Evolutionary conservation across 1,140 invertebrate species (phyloP).

Genomic region (Druon quercuslanigerum): DNA sequence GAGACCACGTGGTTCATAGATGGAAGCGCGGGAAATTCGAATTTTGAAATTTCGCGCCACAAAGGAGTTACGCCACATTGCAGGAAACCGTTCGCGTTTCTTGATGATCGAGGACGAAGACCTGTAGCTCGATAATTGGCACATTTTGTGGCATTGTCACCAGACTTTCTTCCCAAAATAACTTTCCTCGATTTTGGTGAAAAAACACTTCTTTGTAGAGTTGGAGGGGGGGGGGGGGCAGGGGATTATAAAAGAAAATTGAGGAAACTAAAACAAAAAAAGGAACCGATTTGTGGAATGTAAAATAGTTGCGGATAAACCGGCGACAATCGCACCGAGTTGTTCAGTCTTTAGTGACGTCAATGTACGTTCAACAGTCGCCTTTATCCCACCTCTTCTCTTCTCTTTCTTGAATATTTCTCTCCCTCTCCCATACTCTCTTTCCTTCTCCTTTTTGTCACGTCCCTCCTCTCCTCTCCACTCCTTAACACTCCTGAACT

Average conservation of each 20-base stretch:
- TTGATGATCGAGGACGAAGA: neutral
- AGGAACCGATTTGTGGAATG: too few relatives aligned
- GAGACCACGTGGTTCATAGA: conserved; percentile 22
- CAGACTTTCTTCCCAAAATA: neutral
- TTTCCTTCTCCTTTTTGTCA: conserved; percentile 9
- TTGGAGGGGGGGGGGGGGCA: too few relatives aligned
- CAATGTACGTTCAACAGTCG: conserved; percentile 46
- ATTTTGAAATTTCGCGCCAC: conserved; percentile 24
- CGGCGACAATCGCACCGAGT: conserved; percentile 34
- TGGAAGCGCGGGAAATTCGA: conserved; percentile 14
- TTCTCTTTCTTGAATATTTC: conserved; percentile 44
- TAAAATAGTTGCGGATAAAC: conserved; percentile 40
- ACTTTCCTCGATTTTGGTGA: neutral
- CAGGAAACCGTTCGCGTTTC: neutral
- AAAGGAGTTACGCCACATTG: conserved; percentile 5
- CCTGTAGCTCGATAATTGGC: neutral
- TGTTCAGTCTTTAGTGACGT: conserved; percentile 51
- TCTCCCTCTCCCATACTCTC: conserved; percentile 38
- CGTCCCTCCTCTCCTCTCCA: conserved; percentile 33
- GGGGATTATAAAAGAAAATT: neutral
- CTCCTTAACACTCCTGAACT: conserved; percentile 35
- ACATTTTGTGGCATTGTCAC: conserved; percentile 18
- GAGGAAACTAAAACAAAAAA: neutral
- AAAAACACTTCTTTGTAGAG: neutral
- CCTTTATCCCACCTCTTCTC: conserved; percentile 47